Conservation (phyloP, 1,140 invertebrate genomes). For the Drusus annulatus region DNA sequence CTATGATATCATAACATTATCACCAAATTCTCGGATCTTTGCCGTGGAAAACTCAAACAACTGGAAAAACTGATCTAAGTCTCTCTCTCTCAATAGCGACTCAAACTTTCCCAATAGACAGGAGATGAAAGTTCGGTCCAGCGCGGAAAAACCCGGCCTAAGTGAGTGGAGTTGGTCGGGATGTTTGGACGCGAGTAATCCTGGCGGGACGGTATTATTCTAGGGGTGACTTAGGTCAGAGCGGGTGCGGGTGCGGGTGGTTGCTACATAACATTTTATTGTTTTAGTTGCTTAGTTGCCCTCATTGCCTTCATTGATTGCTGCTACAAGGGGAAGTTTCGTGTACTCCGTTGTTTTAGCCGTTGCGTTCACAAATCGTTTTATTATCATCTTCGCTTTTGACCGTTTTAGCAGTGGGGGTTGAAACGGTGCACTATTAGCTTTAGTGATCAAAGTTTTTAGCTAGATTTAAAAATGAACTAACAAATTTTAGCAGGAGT, state of each 20-base stretch:
- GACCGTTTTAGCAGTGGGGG: background rate
- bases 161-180: constrained; percentile 12
- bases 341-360: constrained; percentile 28
- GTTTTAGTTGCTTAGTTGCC: constrained; percentile 46
- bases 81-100: too few species aligned
- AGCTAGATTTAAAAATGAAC: too few species aligned
- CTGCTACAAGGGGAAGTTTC: background rate
- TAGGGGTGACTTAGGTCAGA: constrained; percentile 43
- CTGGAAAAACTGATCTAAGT: too few species aligned
- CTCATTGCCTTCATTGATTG: constrained; percentile 44
- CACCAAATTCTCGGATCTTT: too few species aligned
- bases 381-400: constrained; percentile 27
- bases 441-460: too few species aligned
- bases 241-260: too few species aligned
- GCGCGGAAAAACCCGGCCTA: constrained; percentile 21
- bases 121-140: background rate
- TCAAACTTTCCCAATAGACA: background rate
- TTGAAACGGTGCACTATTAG: too few species aligned
- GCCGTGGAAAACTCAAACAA: too few species aligned
- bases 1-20: too few species aligned
- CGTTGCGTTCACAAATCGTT: constrained; percentile 16
- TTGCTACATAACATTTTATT: constrained; percentile 53
- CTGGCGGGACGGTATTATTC: constrained; percentile 37
- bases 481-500: too few species aligned
- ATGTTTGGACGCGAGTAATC: background rate